phyloP scores from a whole-genome alignment of 1,140 invertebrate genomes.

The Eriocheir sinensis region DNA sequence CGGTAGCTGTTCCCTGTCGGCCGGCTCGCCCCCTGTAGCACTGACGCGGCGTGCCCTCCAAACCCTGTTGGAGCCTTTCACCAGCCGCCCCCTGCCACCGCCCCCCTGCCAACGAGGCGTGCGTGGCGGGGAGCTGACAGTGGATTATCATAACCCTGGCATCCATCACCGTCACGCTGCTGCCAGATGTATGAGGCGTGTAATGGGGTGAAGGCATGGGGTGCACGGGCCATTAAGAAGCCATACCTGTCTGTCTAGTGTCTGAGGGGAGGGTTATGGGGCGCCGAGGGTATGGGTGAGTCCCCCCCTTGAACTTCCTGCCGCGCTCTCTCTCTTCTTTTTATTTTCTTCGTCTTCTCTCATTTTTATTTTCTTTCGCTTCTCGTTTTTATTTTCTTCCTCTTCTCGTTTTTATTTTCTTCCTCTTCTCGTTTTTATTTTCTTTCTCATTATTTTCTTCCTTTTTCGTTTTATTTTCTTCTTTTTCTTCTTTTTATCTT shows the following conservation, averaged over 20 bases:
- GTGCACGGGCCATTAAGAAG: background rate
- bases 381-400: background rate
- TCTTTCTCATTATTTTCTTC: background rate
- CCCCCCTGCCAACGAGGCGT: too few species aligned
- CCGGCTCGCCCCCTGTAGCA: background rate
- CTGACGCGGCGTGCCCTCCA: background rate
- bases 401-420: background rate
- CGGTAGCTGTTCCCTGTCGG: background rate
- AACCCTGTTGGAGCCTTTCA: background rate
- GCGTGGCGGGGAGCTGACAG: background rate
- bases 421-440: background rate
- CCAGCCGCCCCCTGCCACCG: background rate
- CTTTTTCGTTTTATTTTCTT: background rate
- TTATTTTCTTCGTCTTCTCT: background rate
- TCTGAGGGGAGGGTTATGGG: background rate
- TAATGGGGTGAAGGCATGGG: background rate
- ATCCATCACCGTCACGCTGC: conserved; percentile 1
- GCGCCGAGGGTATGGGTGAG: too few species aligned
- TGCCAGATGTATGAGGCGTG: background rate
- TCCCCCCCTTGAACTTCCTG: background rate
- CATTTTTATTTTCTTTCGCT: background rate
- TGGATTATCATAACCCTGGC: conserved; percentile 38
- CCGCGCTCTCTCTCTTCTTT: background rate
- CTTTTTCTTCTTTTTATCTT: too few species aligned
- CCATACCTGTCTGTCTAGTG: background rate